Evolutionary conservation across 2,888 invertebrate species (phyloP).

Genomic region (Drosophila dives): DNA sequence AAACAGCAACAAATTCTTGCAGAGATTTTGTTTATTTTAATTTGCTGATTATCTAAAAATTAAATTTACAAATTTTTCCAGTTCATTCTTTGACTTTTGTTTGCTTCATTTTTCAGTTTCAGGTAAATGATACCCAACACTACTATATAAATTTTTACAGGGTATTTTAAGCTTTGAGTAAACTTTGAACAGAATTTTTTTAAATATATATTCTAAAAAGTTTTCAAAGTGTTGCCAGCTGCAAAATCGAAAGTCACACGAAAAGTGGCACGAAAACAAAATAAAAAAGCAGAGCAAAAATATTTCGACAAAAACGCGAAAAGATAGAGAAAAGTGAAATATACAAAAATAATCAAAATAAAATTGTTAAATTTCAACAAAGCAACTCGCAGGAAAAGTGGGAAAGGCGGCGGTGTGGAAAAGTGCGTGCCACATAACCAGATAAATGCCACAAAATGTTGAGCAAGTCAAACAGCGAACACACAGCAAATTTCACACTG

Average conservation of each 20-base stretch:
- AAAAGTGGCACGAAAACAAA: constrained; percentile 64
- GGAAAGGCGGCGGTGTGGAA: constrained; percentile 23
- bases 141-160: neutral
- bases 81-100: neutral
- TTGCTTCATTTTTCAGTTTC: neutral
- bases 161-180: constrained; percentile 8
- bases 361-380: constrained; percentile 8
- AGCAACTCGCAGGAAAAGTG: constrained; percentile 26
- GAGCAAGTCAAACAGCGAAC: constrained; percentile 3
- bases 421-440: constrained; percentile 29
- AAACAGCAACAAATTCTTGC: constrained; percentile 7
- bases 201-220: constrained; percentile 33
- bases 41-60: neutral
- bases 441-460: constrained; percentile 12
- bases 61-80: neutral
- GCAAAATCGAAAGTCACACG: constrained; percentile 26
- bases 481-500: neutral
- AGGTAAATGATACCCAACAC: neutral
- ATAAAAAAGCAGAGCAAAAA: constrained; percentile 35
- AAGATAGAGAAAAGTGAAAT: constrained; percentile 6
- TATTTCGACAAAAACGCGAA: constrained; percentile 27
- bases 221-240: constrained; percentile 58
- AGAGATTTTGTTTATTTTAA: neutral
- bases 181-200: constrained; percentile 34
- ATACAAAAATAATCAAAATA: constrained; percentile 36